A percentile compares a stretch with the other conserved stretches of the same genome.
Conservation (phyloP, 2,797 vertebrate genomes). For the Chelon labrosus region DNA sequence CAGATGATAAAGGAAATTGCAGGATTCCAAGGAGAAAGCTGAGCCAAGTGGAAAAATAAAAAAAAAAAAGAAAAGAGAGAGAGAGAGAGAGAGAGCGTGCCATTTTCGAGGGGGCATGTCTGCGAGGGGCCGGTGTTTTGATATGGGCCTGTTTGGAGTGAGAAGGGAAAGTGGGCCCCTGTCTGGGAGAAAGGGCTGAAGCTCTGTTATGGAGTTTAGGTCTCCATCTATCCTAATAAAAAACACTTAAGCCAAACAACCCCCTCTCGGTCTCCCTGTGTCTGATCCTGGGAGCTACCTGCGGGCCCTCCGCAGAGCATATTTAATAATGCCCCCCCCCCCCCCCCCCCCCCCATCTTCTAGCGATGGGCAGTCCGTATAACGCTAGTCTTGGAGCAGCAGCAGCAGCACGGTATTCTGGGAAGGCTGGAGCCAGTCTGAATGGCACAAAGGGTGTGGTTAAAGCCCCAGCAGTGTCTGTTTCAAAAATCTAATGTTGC, state of each 20-base stretch:
- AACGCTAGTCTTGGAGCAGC: neutral
- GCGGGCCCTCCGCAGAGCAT: slow-evolving; percentile 74
- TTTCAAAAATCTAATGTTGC: slow-evolving; percentile 13
- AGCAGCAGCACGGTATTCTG: slow-evolving; percentile 40
- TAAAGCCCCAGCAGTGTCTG: slow-evolving; percentile 32
- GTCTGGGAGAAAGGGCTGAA: slow-evolving; percentile 82
- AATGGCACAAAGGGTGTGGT: slow-evolving; percentile 42
- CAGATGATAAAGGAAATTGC: slow-evolving; percentile 79
- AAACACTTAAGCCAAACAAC: slow-evolving; percentile 86
- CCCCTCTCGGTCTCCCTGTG: slow-evolving; percentile 71
- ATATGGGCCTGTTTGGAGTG: slow-evolving; percentile 76
- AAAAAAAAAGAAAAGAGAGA: neutral
- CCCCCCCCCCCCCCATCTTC: slow-evolving; percentile 9
- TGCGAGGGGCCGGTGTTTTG: slow-evolving; percentile 82
- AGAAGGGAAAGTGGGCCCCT: slow-evolving; percentile 76
- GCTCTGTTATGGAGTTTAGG: slow-evolving; percentile 86
- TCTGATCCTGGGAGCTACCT: slow-evolving; percentile 84
- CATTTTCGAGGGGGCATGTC: slow-evolving; percentile 71
- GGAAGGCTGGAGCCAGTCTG: slow-evolving; percentile 34
- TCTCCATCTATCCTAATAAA: slow-evolving; percentile 87
- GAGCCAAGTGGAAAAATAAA: slow-evolving; percentile 64
- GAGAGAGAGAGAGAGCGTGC: slow-evolving; percentile 45
- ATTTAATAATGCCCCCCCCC: slow-evolving; percentile 76
- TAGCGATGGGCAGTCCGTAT: slow-evolving; percentile 31
- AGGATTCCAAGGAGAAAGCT: slow-evolving; percentile 75